Evolutionary conservation across 2,797 vertebrate genomes (phyloP), one percentile per base, ranked within the genome.

Genomic region (Pseudochromis fuscus): DNA sequence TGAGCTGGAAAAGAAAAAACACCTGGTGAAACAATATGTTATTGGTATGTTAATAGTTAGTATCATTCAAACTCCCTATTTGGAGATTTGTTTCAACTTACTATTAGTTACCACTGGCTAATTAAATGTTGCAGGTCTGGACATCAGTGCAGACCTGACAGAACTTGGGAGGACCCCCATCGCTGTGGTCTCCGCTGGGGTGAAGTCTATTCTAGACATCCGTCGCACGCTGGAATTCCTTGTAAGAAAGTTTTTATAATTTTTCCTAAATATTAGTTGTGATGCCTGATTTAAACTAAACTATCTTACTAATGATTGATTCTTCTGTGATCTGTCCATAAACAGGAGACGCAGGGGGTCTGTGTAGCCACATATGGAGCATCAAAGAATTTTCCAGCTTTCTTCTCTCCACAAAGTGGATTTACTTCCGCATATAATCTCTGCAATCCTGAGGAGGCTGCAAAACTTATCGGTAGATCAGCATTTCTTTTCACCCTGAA

Each of bases 191-290:
- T 97, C 95, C 70, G 95, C 96, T 65, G 96, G 96, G 15, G 92
- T 95, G 45, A 98, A 98, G 76, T 97, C 96, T 50, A 95, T 97
- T 71, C 94, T 98, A 61, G 96, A 97, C 88, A 95, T 98, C 30
- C 95, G 96, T 6, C 95, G 95, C 70, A 98, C 96, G 3, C 79
- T 98, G 78, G 96, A 98, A 79, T 96, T 95, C 79, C 93, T 98
- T 85, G 96, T 98, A 88, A 90, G 94, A 60, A 75, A 27, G 45
- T 16, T 5, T 2, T 52, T 1, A 28, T 40, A 0, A 4, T 53
- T 52, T 44, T 25, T 35, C 3, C 31, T 4, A 65, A 38, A 7
- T 12, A 35, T 12, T 11, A 35, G 10, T 35, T 9, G 5, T 35
- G 33, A 35, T 35, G 13, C 33, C n/a, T n/a, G n/a, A 4, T 2